Evolutionary conservation across 2,888 invertebrate species (phyloP).

Genomic region (Spilosoma lubricipeda): DNA sequence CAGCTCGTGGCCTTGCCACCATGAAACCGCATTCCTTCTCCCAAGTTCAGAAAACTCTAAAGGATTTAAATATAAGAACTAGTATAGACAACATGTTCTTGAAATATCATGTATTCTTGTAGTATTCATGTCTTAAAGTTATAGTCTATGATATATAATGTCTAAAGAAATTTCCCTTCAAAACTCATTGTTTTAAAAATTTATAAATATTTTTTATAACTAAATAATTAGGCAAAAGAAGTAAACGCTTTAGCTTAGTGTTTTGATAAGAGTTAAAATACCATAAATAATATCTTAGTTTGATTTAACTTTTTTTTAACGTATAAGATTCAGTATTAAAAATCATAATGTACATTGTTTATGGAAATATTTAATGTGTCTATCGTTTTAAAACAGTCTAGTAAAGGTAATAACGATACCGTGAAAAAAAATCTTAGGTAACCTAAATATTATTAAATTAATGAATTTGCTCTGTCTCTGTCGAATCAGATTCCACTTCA

Average conservation of each 20-base stretch:
- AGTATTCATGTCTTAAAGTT: background rate
- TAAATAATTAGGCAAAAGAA: background rate
- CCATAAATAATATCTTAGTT: slow-evolving; percentile 47
- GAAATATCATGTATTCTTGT: background rate
- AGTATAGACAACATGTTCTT: background rate
- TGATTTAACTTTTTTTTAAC: slow-evolving; percentile 36
- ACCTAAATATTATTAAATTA: background rate
- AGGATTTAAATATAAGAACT: slow-evolving; percentile 69
- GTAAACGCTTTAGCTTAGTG: slow-evolving; percentile 35
- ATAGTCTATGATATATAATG: too few relatives aligned
- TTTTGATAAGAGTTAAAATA: too few relatives aligned
- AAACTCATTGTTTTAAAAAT: background rate
- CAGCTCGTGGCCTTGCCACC: slow-evolving; percentile 73
- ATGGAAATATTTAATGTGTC: background rate
- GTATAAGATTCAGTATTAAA: slow-evolving; percentile 39
- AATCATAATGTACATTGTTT: slow-evolving; percentile 3
- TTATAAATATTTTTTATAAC: too few relatives aligned
- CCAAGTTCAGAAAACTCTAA: slow-evolving; percentile 73
- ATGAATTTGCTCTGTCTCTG: background rate
- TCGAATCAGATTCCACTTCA: background rate
- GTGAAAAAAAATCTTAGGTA: background rate
- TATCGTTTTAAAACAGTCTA: too few relatives aligned
- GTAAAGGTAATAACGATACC: too few relatives aligned
- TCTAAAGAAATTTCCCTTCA: background rate
- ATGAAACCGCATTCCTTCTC: slow-evolving; percentile 76